These are phyloP conservation scores for Eupithecia exiguata DNA, from an alignment of 2,888 invertebrate genomes.

Conservation along the genomic window DNA sequence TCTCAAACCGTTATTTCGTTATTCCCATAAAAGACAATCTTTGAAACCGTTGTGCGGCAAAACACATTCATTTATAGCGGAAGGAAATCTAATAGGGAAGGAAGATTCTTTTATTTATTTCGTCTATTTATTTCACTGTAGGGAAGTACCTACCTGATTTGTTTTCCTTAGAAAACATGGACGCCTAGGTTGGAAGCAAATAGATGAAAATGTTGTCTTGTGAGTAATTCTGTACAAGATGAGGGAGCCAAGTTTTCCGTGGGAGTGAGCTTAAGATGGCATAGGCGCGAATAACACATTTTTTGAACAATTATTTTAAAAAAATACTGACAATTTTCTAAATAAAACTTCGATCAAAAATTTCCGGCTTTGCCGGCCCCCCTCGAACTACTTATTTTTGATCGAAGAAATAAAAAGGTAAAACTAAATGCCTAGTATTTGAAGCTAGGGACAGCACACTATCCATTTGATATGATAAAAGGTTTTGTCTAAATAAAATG, in stretches of 20 bases:
- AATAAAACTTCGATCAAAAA: too few species aligned
- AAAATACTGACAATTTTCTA: too few species aligned
- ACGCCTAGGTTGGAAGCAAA: constrained; percentile 10
- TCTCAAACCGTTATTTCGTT: not conserved
- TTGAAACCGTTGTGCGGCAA: constrained; percentile 42
- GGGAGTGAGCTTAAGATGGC: not conserved
- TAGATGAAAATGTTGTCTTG: constrained; percentile 15
- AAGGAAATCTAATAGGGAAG: constrained; percentile 54
- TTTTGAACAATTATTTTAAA: not conserved
- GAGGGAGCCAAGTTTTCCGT: not conserved
- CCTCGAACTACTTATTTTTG: too few species aligned
- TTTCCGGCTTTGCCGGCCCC: too few species aligned
- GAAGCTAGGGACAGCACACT: too few species aligned
- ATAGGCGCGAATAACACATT: not conserved
- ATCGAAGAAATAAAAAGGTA: too few species aligned
- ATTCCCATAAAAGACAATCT: constrained; percentile 15
- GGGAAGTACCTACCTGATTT: constrained; percentile 36
- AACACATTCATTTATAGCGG: constrained; percentile 50
- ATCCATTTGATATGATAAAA: too few species aligned
- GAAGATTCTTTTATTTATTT: constrained; percentile 45
- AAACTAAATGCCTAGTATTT: too few species aligned
- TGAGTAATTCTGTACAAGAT: not conserved
- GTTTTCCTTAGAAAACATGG: constrained; percentile 28
- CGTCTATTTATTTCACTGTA: constrained; percentile 36
- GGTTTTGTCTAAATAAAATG: too few species aligned